Percentiles rank a stretch among this genome's conserved stretches.
Evolutionary conservation across 2,888 invertebrate species (phyloP).

Genomic region (Torymus tubicola): DNA sequence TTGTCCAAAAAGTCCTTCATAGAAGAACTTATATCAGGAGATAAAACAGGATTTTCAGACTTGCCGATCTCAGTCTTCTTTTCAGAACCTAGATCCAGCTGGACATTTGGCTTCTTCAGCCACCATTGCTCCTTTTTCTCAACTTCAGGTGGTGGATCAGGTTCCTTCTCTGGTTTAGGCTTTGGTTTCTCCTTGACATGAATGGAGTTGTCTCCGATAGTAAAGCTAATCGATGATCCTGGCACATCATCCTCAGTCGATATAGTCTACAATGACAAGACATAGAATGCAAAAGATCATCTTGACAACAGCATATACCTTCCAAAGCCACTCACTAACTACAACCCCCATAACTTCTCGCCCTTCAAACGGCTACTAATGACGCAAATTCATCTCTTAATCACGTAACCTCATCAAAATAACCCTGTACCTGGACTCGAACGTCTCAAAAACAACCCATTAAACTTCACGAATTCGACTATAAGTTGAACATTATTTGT

Average conservation of each 20-base stretch:
- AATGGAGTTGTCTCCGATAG: constrained; percentile 69
- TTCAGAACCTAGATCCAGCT: constrained; percentile 59
- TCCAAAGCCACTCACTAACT: no score
- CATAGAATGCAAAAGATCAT: constrained; percentile 1
- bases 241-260: constrained; percentile 65
- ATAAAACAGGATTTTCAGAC: constrained; percentile 60
- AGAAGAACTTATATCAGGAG: constrained; percentile 70
- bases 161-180: constrained; percentile 43
- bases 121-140: constrained; percentile 65
- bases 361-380: no score
- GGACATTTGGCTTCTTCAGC: constrained; percentile 67
- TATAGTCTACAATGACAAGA: constrained; percentile 42
- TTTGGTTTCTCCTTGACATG: constrained; percentile 67
- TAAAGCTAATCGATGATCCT: constrained; percentile 70
- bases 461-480: no score
- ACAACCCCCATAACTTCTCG: no score
- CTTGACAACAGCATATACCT: no score
- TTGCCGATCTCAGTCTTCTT: constrained; percentile 58
- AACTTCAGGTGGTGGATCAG: constrained; percentile 4
- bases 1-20: constrained; percentile 73
- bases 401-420: no score
- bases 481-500: no score
- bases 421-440: no score
- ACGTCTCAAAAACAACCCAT: no score
- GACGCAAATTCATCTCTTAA: no score